Percentiles rank a stretch among this genome's conserved stretches.
These are phyloP conservation scores for Litoditis marina DNA, from an alignment of 2,888 invertebrate species.

Conservation along the genomic window DNA sequence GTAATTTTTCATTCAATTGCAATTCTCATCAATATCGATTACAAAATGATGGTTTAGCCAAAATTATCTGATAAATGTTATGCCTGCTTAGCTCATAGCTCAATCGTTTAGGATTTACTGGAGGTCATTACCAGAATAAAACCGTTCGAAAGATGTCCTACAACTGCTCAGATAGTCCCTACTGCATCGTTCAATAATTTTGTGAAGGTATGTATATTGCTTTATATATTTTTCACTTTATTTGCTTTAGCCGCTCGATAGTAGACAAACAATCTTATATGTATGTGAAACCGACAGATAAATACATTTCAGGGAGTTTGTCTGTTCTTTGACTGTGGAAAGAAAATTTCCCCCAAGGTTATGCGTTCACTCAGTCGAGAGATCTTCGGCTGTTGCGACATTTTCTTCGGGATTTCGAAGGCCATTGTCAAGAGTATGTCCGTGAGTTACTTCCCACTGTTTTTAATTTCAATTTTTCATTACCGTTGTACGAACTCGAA, in stretches of 20 bases:
- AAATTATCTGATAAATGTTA: too few relatives aligned
- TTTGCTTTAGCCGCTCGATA: too few relatives aligned
- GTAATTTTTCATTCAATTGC: too few relatives aligned
- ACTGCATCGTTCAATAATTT: slow-evolving; percentile 18
- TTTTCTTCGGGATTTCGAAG: slow-evolving; percentile 23
- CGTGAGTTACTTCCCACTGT: slow-evolving; percentile 14
- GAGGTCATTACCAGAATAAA: background rate
- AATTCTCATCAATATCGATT: too few relatives aligned
- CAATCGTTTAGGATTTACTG: slow-evolving; percentile 21
- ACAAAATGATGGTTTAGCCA: too few relatives aligned
- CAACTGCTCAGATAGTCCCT: background rate
- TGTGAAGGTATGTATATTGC: slow-evolving; percentile 7
- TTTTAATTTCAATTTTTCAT: too few relatives aligned
- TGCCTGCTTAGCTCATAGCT: too few relatives aligned
- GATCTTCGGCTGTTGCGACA: slow-evolving; percentile 25
- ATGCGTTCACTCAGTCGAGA: slow-evolving; percentile 14
- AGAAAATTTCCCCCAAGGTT: slow-evolving; percentile 16
- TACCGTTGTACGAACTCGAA: too few relatives aligned
- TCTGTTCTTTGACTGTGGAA: slow-evolving; percentile 17
- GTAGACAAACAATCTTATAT: too few relatives aligned
- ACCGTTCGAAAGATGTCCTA: slow-evolving; percentile 6
- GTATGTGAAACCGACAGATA: background rate
- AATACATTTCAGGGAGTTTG: slow-evolving; percentile 25
- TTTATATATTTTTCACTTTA: background rate
- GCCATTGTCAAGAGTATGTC: slow-evolving; percentile 15